A percentile compares a stretch with the other conserved stretches of the same genome.
phyloP scores from a whole-genome alignment of 1,140 invertebrate species.

The Ostrea edulis region DNA sequence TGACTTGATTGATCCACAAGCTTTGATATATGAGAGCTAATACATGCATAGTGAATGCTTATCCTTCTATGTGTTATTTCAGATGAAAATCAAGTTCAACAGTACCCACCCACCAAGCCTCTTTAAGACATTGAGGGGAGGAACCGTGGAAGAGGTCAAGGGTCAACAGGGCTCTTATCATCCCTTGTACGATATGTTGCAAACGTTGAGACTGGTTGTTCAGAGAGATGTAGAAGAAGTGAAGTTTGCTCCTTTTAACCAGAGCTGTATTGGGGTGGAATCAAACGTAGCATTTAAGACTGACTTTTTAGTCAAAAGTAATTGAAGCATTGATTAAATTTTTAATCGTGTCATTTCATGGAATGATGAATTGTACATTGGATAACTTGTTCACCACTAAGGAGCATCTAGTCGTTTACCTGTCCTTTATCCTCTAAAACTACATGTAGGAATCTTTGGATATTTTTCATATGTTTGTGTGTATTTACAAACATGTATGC shows the following conservation, averaged over 20 bases:
- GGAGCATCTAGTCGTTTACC: too few species aligned
- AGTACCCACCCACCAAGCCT: not conserved
- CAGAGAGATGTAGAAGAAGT: slow-evolving; percentile 34
- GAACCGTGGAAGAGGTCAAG: slow-evolving; percentile 15
- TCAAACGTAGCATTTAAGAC: not conserved
- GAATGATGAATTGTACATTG: too few species aligned
- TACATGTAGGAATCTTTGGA: not conserved
- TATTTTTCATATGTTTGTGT: too few species aligned
- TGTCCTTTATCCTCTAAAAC: too few species aligned
- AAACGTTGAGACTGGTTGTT: slow-evolving; percentile 25
- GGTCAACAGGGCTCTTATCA: not conserved
- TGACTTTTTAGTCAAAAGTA: slow-evolving; percentile 40
- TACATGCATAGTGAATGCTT: not conserved
- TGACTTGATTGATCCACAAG: too few species aligned
- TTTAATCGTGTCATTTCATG: too few species aligned
- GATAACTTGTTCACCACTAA: too few species aligned
- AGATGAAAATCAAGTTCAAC: slow-evolving; percentile 45
- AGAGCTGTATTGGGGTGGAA: slow-evolving; percentile 48
- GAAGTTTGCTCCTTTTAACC: slow-evolving; percentile 19
- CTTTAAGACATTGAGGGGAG: not conserved
- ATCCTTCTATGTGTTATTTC: not conserved
- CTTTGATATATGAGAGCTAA: not conserved
- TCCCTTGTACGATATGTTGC: slow-evolving; percentile 15
- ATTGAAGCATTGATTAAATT: not conserved
- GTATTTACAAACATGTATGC: too few species aligned